Evolutionary conservation across 2,113 vertebrate species (phyloP).

Genomic region (Rhinoderma darwinii): DNA sequence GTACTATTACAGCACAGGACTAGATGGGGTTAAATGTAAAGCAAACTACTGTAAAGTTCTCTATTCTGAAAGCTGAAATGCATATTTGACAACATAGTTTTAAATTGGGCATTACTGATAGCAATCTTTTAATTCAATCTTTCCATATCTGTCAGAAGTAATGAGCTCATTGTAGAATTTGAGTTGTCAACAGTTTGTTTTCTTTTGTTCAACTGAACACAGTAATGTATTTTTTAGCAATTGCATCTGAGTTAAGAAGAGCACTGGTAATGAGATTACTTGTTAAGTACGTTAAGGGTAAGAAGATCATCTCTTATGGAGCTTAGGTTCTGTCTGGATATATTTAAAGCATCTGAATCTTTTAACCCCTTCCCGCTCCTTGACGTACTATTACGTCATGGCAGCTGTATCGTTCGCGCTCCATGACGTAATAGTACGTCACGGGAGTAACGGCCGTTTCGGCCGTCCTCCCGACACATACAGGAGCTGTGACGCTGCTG

Average conservation of each 20-base stretch:
- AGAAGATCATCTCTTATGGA: constrained; percentile 40
- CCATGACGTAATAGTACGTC: no score
- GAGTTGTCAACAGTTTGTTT: constrained; percentile 38
- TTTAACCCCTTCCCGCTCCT: no score
- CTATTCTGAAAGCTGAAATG: background rate
- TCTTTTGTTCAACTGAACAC: constrained; percentile 16
- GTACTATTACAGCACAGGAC: no score
- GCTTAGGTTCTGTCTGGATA: constrained; percentile 42
- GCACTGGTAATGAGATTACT: constrained; percentile 50
- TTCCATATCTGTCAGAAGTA: constrained; percentile 39
- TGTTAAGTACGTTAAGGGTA: constrained; percentile 37
- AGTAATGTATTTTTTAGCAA: constrained; percentile 38
- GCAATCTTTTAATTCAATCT: constrained; percentile 6
- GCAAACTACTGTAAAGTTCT: background rate
- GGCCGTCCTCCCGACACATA: no score
- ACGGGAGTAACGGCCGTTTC: no score
- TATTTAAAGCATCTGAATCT: constrained; percentile 47
- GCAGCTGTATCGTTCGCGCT: no score
- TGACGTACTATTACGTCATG: no score
- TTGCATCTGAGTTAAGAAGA: constrained; percentile 38
- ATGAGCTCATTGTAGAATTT: constrained; percentile 2
- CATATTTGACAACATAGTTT: background rate
- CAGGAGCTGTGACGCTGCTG: no score
- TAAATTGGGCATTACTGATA: constrained; percentile 11
- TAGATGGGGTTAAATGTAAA: background rate